Evolutionary conservation across 2,797 vertebrate species (phyloP), one percentile per base, ranked within the genome.

Genomic region (Rachycentron canadum): DNA sequence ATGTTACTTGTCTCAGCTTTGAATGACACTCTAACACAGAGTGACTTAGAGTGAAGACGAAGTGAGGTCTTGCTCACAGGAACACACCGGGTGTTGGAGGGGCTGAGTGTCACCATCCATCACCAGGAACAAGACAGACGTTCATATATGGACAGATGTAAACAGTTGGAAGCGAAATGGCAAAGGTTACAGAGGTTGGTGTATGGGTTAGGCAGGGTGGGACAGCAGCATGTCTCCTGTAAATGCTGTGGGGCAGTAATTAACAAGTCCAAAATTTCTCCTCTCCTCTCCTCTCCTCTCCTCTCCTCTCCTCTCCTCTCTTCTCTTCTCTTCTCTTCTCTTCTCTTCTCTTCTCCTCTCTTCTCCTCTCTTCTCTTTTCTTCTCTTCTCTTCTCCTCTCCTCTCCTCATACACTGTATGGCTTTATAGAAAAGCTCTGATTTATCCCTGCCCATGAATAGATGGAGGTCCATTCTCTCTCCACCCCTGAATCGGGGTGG

Each of bases 381-480:
- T n/a, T n/a, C n/a, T n/a, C n/a, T n/a, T 36, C 30, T 32, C 21
- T 65, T 47, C 8, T 66, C 23, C 13, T 10, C 67, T 69, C 52
- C 17, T 28, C 16, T 77, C 36, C 26, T 14, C 40, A 36, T 28
- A 55, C 34, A 45, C 14, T 8, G 36, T 7, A 53, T 14, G 26
- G 26, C 69, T 76, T 69, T 68, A 47, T 41, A 21, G 80, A 78
- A 78, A 83, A 77, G 56, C 61, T 81, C 70, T 73, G 79, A 91
- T 71, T 90, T 82, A 87, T 88, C 81, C 67, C 84, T 59, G 77
- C 78, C 76, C 75, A 73, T 89, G 86, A 87, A 89, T 82, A 92
- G 80, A 88, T 74, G 84, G 76, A 73, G 50, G 69, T 84, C 59
- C 77, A 23, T 64, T 86, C 77, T 76, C 80, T 83, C 69, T 85